Conservation (phyloP, 2,113 vertebrate genomes). For the Microcebus tavaratra region DNA sequence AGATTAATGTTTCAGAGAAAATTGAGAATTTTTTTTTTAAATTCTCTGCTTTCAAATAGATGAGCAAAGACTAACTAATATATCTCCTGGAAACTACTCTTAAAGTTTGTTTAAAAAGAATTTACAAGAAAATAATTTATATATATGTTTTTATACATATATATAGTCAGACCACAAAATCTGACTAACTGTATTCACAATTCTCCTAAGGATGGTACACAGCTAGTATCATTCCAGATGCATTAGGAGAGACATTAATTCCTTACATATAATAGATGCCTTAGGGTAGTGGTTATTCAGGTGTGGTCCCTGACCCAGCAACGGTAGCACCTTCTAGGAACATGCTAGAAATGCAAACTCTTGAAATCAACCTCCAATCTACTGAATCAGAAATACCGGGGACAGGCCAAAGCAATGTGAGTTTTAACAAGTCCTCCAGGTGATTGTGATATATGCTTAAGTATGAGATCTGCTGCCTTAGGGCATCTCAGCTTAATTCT, state of each 20-base stretch:
- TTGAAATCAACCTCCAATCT: neutral
- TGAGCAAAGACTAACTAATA: neutral
- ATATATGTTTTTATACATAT: no score
- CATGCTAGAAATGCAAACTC: neutral
- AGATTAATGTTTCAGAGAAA: neutral
- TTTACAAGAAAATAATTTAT: neutral
- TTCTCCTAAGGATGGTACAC: neutral
- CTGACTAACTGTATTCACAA: neutral
- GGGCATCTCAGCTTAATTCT: neutral
- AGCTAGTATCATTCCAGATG: neutral
- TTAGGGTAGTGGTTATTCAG: neutral
- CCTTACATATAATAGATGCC: neutral
- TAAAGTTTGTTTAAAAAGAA: neutral
- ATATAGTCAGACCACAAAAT: neutral
- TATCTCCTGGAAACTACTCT: neutral
- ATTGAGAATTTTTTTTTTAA: neutral
- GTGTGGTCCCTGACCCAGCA: neutral
- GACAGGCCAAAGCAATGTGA: neutral
- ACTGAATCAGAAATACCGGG: neutral
- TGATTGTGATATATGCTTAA: neutral
- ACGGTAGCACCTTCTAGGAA: neutral
- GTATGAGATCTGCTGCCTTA: neutral
- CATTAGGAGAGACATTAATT: neutral
- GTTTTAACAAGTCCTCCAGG: neutral
- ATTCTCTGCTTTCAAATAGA: neutral